phyloP scores from a whole-genome alignment of 2,113 vertebrate genomes.

The Opisthocomus hoazin region DNA sequence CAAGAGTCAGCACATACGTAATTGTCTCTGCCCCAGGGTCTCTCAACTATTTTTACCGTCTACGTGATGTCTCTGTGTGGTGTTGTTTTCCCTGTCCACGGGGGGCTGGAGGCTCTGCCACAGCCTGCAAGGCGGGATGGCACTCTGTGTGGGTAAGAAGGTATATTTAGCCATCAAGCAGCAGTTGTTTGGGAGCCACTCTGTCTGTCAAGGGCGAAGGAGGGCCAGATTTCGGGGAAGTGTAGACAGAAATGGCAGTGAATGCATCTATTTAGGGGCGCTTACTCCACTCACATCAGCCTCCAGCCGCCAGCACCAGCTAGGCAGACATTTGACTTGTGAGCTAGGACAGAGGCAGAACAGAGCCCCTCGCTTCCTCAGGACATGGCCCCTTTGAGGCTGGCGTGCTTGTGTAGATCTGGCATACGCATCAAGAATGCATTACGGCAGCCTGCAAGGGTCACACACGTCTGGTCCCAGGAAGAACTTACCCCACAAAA shows the following conservation, averaged over 20 bases:
- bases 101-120: background rate
- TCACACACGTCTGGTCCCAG: background rate
- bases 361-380: background rate
- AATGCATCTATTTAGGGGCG: background rate
- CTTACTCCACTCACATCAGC: background rate
- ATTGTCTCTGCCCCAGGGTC: background rate
- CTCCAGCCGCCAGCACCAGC: background rate
- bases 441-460: background rate
- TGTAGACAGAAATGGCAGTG: background rate
- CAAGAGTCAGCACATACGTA: background rate
- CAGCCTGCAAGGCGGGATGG: background rate
- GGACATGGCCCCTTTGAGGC: background rate
- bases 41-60: background rate
- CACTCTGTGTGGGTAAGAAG: background rate
- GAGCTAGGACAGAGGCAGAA: background rate
- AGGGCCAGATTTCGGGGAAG: background rate
- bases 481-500: background rate
- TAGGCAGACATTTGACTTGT: background rate
- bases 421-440: background rate
- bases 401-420: background rate
- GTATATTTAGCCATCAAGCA: background rate
- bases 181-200: background rate
- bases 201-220: background rate
- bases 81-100: background rate
- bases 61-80: background rate